Conservation (phyloP, 2,888 invertebrate species). For the Meganola albula region DNA sequence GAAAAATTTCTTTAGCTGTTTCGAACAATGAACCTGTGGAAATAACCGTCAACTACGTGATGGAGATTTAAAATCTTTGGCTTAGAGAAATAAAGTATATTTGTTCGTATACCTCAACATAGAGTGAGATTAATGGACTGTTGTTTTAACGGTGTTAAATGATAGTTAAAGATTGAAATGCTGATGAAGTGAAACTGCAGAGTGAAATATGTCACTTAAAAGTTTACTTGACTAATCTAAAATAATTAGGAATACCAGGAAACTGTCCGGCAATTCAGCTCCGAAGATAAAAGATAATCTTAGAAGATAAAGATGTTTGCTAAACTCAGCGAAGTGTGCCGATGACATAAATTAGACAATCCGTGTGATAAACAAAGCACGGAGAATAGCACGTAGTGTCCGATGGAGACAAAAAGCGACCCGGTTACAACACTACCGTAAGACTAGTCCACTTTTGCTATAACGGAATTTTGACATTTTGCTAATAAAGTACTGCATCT, state of each 20-base stretch:
- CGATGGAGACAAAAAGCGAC: conserved; percentile 46
- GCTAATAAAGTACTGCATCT: no score
- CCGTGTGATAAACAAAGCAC: conserved; percentile 16
- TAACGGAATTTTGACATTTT: conserved; percentile 35
- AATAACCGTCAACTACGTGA: conserved; percentile 22
- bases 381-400: conserved; percentile 37
- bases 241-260: no score
- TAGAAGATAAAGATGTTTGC: conserved; percentile 15
- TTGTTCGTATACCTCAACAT: no score
- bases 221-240: no score
- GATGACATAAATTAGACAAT: conserved; percentile 24
- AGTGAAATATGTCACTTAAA: no score
- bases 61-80: no score
- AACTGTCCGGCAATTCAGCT: no score
- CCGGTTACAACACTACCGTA: conserved; percentile 51
- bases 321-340: conserved; percentile 16
- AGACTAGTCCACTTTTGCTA: conserved; percentile 28
- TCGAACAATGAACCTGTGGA: conserved; percentile 60
- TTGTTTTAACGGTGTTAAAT: no score
- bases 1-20: conserved; percentile 58
- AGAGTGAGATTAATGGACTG: no score
- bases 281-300: conserved; percentile 19
- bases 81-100: no score
- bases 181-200: no score
- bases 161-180: no score